phyloP scores from a whole-genome alignment of 2,888 invertebrate genomes.

The Chymomyza procnemis region DNA sequence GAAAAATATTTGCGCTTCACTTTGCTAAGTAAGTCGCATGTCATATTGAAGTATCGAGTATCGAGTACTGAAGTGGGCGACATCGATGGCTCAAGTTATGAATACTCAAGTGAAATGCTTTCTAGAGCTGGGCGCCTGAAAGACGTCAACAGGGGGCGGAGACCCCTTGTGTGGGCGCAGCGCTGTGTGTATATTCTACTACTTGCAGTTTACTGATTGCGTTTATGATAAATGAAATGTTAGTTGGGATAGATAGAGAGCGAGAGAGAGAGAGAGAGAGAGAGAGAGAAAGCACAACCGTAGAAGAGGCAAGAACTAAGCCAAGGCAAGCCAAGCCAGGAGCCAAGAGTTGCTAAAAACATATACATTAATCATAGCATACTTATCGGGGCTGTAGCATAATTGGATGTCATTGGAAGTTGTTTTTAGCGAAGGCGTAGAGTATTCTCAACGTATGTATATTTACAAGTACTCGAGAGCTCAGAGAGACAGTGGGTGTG shows the following conservation, averaged over 20 bases:
- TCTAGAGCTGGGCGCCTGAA: neutral
- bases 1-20: slow-evolving; percentile 53
- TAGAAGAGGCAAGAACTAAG: too few relatives aligned
- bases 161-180: neutral
- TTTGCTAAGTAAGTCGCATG: slow-evolving; percentile 48
- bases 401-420: neutral
- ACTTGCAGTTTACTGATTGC: slow-evolving; percentile 36
- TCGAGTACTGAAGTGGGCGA: slow-evolving; percentile 5
- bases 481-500: neutral
- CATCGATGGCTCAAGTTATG: neutral
- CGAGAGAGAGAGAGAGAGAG: too few relatives aligned
- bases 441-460: neutral
- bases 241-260: slow-evolving; percentile 40
- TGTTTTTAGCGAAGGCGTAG: neutral
- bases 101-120: neutral
- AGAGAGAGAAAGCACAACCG: too few relatives aligned
- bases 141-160: neutral
- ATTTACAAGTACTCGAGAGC: slow-evolving; percentile 1
- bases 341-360: slow-evolving; percentile 1
- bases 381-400: slow-evolving; percentile 62
- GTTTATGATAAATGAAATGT: slow-evolving; percentile 64
- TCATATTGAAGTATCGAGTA: slow-evolving; percentile 18
- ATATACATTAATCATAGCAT: slow-evolving; percentile 71
- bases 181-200: neutral
- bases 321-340: neutral